Evolutionary conservation across 2,888 invertebrate genomes (phyloP).

Genomic region (Furcula furcula): DNA sequence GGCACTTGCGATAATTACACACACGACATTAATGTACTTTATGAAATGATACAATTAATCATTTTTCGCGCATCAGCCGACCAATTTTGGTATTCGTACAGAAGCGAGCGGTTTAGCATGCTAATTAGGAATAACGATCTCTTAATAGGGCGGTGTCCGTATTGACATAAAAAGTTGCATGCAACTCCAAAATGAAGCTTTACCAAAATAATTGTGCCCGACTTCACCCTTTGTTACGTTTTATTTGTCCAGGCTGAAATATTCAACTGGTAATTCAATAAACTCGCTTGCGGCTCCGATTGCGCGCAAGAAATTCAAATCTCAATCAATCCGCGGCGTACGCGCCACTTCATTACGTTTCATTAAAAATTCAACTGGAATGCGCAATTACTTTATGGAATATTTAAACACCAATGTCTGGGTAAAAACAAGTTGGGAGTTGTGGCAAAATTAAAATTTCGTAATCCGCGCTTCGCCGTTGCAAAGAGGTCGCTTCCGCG

Average conservation of each 20-base stretch:
- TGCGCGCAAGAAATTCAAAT: conserved; percentile 74
- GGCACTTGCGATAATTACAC: too few species aligned
- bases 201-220: conserved; percentile 32
- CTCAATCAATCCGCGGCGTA: conserved; percentile 68
- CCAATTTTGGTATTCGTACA: not conserved
- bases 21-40: too few species aligned
- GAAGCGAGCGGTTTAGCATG: conserved; percentile 10
- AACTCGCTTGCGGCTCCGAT: conserved; percentile 53
- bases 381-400: conserved; percentile 73
- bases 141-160: conserved; percentile 21
- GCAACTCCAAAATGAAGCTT: conserved; percentile 37
- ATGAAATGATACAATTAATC: conserved; percentile 1
- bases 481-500: conserved; percentile 66
- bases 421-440: conserved; percentile 66
- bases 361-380: conserved; percentile 75
- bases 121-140: conserved; percentile 21
- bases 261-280: conserved; percentile 71
- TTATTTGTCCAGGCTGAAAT: conserved; percentile 66
- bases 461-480: conserved; percentile 61
- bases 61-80: not conserved
- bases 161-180: conserved; percentile 48
- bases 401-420: conserved; percentile 71
- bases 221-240: conserved; percentile 49
- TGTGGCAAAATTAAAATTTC: conserved; percentile 70
- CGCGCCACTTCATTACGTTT: conserved; percentile 64